Evolutionary conservation across 2,888 invertebrate species (phyloP), one percentile per base, ranked within the genome.

Genomic region (Epiblema foenella): DNA sequence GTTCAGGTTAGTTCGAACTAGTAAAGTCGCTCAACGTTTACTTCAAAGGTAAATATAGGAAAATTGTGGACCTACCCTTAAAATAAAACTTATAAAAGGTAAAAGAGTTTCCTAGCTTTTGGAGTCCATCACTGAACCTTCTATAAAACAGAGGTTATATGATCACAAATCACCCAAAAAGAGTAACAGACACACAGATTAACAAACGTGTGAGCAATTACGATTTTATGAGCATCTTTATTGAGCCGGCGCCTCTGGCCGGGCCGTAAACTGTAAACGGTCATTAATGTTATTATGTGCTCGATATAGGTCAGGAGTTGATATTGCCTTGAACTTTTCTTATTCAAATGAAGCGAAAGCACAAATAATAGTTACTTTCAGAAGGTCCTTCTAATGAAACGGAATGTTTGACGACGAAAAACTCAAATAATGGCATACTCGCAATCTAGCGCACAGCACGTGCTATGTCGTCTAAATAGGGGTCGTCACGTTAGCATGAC

Each of bases 161-260:
- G 64, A 64, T 54, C 64, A 64, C 64, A 64, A 64, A 64, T 64
- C 64, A 64, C 64, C 64, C 54, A 64, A 64, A 64, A 64, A 39
- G 64, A 64, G 39, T 39, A 64, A 52, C 18, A 39, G 64, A 64
- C 11, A 37, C 20, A 37, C 18, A 24, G 37, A 54, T 64, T 64
- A 64, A 64, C 54, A 64, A 54, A 64, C 64, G 64, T 64, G 64
- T 64, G 64, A 64, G 64, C 24, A 64, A 64, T 64, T 64, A 64
- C 17, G 37, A 39, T 52, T 64, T 64, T 64, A 64, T 39, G 64
- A 39, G 39, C 64, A 15, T 18, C n/a, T 64, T 64, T 64, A 64
- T 64, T 20, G 64, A 24, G 64, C 52, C 64, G 64, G 64, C 64
- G 64, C 64, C 54, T 64, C 15, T 54, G 52, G 64, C 64, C 20